These are phyloP conservation scores for Plectropomus leopardus DNA, from an alignment of 2,113 vertebrate species.

Conservation along the genomic window DNA sequence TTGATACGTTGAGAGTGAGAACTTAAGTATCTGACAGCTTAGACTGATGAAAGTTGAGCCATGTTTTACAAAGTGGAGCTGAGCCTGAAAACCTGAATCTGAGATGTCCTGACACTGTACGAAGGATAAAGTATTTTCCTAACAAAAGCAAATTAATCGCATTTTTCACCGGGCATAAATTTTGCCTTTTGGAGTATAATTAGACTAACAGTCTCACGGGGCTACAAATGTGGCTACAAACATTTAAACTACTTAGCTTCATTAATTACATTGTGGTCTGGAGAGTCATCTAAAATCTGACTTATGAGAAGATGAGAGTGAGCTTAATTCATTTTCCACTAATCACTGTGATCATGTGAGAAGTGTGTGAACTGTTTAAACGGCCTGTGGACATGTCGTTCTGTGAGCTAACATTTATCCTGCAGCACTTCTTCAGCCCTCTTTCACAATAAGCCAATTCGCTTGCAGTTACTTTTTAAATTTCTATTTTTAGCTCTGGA, in stretches of 20 bases:
- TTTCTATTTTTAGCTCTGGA: slow-evolving; percentile 36
- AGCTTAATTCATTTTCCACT: not conserved
- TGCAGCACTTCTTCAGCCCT: slow-evolving; percentile 26
- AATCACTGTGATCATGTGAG: not conserved
- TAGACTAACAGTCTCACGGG: too few species aligned
- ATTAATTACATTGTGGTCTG: too few species aligned
- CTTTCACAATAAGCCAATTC: slow-evolving; percentile 4
- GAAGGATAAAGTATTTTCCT: too few species aligned
- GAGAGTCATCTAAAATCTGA: not conserved
- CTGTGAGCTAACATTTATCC: not conserved
- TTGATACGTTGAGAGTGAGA: too few species aligned
- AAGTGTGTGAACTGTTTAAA: not conserved
- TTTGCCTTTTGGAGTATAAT: too few species aligned
- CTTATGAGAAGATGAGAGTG: not conserved
- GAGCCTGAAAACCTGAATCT: not conserved
- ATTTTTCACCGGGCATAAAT: too few species aligned
- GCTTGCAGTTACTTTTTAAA: slow-evolving; percentile 1
- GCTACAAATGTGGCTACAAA: too few species aligned
- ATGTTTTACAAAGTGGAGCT: not conserved
- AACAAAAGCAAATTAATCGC: too few species aligned
- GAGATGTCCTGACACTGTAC: too few species aligned
- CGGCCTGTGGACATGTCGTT: not conserved
- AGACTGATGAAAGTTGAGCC: not conserved
- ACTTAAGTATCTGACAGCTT: not conserved
- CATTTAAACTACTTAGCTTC: too few species aligned